Evolutionary conservation across 2,888 invertebrate genomes (phyloP), one percentile per base, ranked within the genome.

Genomic region (Ennomos quercinarius): DNA sequence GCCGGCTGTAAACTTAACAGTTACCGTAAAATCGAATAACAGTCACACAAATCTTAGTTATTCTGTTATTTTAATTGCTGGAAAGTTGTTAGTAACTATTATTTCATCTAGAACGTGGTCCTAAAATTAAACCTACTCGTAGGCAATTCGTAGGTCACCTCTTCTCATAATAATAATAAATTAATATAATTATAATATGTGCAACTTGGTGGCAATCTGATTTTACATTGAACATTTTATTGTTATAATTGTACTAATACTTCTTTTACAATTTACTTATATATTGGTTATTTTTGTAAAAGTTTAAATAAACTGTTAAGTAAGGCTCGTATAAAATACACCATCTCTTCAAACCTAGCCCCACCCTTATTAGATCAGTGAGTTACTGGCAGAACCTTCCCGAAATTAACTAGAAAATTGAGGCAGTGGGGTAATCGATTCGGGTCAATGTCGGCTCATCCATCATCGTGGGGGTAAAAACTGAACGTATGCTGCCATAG

Each of bases 361-460:
- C 39, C 35, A 46, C 42, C 55, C 55, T 12, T 17, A 17, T 17
- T 47, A 54, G 60, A 60, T 60, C 50, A 51, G 50, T 13, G 55
- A 46, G 55, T 60, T 55, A 51, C 55, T 34, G 39, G 39, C 43
- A 55, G 51, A 51, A 56, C 51, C 55, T 62, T 60, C 53, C 41
- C 56, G 50, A 57, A 57, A 64, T 67, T 43, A 58, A 68, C 52
- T 61, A 60, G 61, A 64, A 66, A 61, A 57, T 61, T 64, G 64
- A 56, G 55, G 61, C 66, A 71, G 69, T 67, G 66, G 67, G 64
- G 72, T 74, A 76, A 78, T 77, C 77, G 78, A 82, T 80, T 78
- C 67, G 69, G 86, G 88, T 86, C 85, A 87, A 80, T 83, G 84
- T 83, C 83, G 77, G 64, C 57, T 68, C 74, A 86, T 88, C 83